phyloP scores from a whole-genome alignment of 2,888 invertebrate species.

The Drosophila algonquin region DNA sequence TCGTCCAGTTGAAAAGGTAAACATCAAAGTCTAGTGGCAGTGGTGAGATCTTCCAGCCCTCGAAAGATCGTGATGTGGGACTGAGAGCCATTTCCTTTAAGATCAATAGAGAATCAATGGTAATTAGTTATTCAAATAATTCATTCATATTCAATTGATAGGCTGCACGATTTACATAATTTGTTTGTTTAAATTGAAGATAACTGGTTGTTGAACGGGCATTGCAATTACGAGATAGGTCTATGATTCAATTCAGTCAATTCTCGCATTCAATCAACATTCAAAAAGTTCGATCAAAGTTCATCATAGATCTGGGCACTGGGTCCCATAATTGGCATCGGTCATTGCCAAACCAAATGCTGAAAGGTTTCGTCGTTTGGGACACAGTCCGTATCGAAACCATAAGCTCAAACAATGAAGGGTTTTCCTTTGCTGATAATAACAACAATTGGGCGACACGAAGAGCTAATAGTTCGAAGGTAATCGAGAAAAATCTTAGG shows the following conservation, averaged over 20 bases:
- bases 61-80: constrained; percentile 87
- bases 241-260: constrained; percentile 8
- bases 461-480: neutral
- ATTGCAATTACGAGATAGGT: neutral
- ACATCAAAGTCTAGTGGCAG: constrained; percentile 88
- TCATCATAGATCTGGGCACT: constrained; percentile 21
- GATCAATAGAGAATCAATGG: neutral
- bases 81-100: constrained; percentile 87
- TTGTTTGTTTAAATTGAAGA: constrained; percentile 19
- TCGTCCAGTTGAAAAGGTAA: constrained; percentile 92
- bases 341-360: neutral
- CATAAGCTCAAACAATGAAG: neutral
- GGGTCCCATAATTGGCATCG: constrained; percentile 17
- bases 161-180: constrained; percentile 30
- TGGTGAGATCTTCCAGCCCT: constrained; percentile 88
- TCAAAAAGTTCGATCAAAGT: constrained; percentile 15
- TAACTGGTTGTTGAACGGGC: constrained; percentile 18
- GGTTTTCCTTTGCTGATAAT: neutral
- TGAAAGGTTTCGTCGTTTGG: neutral
- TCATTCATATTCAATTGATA: neutral
- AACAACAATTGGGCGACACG: neutral
- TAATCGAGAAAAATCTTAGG: neutral
- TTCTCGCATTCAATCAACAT: constrained; percentile 9
- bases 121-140: constrained; percentile 4
- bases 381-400: neutral